Conservation (phyloP, 2,797 vertebrate species). For the Craterocephalus amniculus region DNA sequence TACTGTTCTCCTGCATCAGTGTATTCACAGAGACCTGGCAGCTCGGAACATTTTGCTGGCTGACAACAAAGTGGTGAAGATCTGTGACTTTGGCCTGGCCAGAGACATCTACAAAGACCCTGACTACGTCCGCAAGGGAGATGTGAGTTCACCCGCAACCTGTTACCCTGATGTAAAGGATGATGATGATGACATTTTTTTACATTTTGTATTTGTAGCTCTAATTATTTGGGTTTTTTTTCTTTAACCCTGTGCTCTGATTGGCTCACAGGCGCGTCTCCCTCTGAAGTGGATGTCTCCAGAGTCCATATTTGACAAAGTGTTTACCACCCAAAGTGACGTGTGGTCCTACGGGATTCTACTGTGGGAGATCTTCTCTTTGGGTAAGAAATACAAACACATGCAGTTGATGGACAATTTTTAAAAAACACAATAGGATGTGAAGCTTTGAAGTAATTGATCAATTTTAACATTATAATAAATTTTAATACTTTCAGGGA, state of each 20-base stretch:
- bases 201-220: not conserved
- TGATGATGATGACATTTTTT: not conserved
- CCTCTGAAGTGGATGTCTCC: conserved; percentile 99
- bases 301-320: conserved; percentile 97
- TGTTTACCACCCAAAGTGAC: conserved; percentile 96
- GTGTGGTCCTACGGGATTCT: conserved; percentile 96
- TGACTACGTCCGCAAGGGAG: conserved; percentile 96
- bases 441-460: not conserved
- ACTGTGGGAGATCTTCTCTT: conserved; percentile 98
- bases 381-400: conserved; percentile 80
- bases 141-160: conserved; percentile 82
- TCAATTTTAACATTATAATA: no score
- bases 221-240: no score
- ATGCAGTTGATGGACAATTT: not conserved
- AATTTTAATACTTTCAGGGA: not conserved
- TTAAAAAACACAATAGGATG: not conserved
- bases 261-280: conserved; percentile 87
- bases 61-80: conserved; percentile 96
- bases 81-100: conserved; percentile 95
- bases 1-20: conserved; percentile 85
- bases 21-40: conserved; percentile 95
- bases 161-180: not conserved
- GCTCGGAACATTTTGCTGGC: conserved; percentile 94
- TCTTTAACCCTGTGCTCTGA: conserved; percentile 25
- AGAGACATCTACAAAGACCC: conserved; percentile 96